These are phyloP conservation scores for Spodoptera exigua DNA, from an alignment of 2,888 invertebrate genomes.

Conservation along the genomic window DNA sequence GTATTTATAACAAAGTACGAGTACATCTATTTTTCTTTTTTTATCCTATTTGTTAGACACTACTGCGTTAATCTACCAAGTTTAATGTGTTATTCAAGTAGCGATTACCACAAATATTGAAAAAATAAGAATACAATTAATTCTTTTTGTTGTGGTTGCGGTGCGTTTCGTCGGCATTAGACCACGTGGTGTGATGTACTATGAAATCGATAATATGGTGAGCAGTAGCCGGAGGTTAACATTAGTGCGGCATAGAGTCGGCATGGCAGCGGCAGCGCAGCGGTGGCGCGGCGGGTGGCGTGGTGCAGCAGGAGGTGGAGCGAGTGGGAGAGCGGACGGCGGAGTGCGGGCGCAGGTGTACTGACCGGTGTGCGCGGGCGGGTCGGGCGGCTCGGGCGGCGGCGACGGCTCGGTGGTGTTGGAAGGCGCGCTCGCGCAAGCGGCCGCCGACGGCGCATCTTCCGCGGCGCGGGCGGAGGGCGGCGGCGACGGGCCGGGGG, in stretches of 20 bases:
- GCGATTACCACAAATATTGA: neutral
- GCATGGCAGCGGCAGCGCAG: slow-evolving; percentile 12
- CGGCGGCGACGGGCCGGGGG: slow-evolving; percentile 84
- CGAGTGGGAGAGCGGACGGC: slow-evolving; percentile 6
- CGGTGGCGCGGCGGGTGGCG: slow-evolving; percentile 26
- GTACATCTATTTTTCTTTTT: too few species aligned
- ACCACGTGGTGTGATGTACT: slow-evolving; percentile 33
- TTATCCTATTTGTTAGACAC: too few species aligned
- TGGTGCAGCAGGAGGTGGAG: neutral
- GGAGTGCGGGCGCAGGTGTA: slow-evolving; percentile 60
- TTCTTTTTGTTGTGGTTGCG: slow-evolving; percentile 45
- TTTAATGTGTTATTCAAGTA: too few species aligned
- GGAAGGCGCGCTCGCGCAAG: slow-evolving; percentile 83
- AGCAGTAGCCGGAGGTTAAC: slow-evolving; percentile 17
- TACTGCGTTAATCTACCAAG: too few species aligned
- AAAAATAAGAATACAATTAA: neutral
- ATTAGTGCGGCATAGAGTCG: slow-evolving; percentile 8
- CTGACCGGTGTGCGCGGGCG: slow-evolving; percentile 81
- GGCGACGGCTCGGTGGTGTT: slow-evolving; percentile 79
- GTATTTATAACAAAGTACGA: neutral
- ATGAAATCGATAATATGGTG: slow-evolving; percentile 19
- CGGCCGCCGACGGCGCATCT: slow-evolving; percentile 83
- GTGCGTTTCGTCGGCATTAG: slow-evolving; percentile 19
- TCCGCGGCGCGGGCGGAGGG: slow-evolving; percentile 84
- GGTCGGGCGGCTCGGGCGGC: slow-evolving; percentile 71